Percentiles rank a stretch among this genome's conserved stretches.
Conservation (phyloP, 2,113 vertebrate species). For the Phocoena sinus region DNA sequence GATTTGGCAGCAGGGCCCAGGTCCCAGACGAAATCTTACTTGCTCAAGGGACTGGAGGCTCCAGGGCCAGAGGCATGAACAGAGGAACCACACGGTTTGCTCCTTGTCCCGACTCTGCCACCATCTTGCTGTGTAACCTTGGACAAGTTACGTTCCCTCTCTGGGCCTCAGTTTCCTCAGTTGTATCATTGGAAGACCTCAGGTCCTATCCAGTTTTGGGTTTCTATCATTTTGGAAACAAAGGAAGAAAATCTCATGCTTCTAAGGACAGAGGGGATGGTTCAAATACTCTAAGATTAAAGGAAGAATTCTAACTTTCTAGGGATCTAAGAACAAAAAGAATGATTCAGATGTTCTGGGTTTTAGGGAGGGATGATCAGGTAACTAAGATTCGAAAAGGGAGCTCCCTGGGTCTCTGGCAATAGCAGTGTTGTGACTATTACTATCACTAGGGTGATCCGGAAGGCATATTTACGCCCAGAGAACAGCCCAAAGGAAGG, state of each 20-base stretch:
- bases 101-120: not conserved
- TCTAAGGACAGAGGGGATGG: not conserved
- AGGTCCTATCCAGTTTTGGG: not conserved
- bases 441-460: not conserved
- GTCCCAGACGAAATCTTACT: not conserved
- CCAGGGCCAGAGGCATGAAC: no score
- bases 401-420: not conserved
- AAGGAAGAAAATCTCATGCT: not conserved
- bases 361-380: not conserved
- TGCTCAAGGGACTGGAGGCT: not conserved
- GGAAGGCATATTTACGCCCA: not conserved
- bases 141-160: not conserved
- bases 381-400: not conserved
- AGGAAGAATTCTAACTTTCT: not conserved
- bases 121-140: not conserved
- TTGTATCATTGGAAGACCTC: not conserved
- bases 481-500: not conserved
- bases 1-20: no score
- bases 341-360: not conserved
- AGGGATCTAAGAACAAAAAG: not conserved
- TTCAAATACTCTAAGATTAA: not conserved
- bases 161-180: not conserved
- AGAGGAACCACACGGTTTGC: not conserved
- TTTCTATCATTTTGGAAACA: not conserved
- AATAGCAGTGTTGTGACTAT: no score